Conservation (phyloP, 2,888 invertebrate genomes). For the Oligia strigilis region DNA sequence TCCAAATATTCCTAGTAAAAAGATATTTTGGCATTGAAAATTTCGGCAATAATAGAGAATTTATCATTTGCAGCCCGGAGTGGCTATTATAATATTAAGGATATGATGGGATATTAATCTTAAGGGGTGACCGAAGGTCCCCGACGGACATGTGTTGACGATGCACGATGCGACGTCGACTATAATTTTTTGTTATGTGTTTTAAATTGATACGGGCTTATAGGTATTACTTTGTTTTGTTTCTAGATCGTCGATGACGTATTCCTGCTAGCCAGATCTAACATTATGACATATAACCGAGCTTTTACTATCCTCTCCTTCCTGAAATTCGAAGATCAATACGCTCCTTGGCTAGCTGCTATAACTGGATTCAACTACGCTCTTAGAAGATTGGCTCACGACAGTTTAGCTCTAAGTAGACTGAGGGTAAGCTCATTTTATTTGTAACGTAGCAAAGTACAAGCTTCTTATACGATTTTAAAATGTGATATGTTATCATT, state of each 20-base stretch:
- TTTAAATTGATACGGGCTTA: background rate
- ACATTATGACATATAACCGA: constrained; percentile 83
- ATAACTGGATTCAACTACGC: constrained; percentile 87
- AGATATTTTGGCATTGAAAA: background rate
- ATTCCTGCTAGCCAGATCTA: constrained; percentile 90
- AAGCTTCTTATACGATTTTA: background rate
- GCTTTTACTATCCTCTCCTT: constrained; percentile 90
- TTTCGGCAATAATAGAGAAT: background rate
- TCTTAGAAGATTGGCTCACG: constrained; percentile 83
- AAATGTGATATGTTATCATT: background rate
- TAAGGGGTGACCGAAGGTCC: no score
- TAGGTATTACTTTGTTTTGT: constrained; percentile 3
- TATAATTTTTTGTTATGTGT: no score
- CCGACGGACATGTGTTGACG: background rate
- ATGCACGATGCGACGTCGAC: no score
- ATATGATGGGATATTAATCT: no score
- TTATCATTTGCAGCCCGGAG: background rate
- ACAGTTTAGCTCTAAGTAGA: constrained; percentile 68
- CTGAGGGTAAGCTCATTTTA: constrained; percentile 73
- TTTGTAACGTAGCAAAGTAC: background rate
- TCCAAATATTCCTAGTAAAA: background rate
- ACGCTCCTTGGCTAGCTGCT: constrained; percentile 93
- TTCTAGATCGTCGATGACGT: constrained; percentile 92
- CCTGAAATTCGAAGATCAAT: constrained; percentile 91
- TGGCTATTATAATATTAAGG: background rate